Percentiles rank a stretch among this genome's conserved stretches.
phyloP scores from a whole-genome alignment of 2,797 vertebrate species.

The Hoplostethus atlanticus region DNA sequence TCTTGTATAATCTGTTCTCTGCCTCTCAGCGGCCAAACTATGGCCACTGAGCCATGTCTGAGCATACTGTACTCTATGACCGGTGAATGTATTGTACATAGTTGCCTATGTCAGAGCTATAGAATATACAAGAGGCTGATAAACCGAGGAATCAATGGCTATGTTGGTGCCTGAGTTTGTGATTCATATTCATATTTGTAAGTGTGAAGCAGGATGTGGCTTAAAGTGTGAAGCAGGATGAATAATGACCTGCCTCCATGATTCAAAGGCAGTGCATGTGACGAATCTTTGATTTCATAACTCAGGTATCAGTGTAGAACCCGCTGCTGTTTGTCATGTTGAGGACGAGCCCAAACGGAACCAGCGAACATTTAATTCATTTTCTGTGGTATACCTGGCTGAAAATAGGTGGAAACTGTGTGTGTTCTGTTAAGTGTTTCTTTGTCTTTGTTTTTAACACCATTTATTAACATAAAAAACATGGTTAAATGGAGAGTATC shows the following conservation, averaged over 20 bases:
- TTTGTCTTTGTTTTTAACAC: conserved; percentile 7
- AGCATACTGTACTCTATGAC: conserved; percentile 32
- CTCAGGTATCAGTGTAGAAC: not conserved
- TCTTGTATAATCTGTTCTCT: conserved; percentile 57
- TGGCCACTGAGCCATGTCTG: conserved; percentile 71
- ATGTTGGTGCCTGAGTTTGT: not conserved
- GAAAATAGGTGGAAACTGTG: not conserved
- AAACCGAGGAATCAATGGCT: conserved; percentile 1
- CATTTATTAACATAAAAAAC: not conserved
- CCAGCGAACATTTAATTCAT: not conserved
- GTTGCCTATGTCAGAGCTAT: conserved; percentile 68
- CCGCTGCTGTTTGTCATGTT: not conserved
- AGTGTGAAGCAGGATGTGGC: conserved; percentile 14
- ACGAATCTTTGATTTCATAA: not conserved
- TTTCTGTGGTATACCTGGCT: not conserved
- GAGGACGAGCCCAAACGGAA: not conserved
- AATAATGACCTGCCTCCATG: conserved; percentile 1
- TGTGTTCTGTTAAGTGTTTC: not conserved
- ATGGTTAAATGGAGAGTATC: too few species aligned
- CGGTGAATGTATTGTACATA: conserved; percentile 27
- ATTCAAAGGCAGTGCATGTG: not conserved
- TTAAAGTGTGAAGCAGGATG: not conserved
- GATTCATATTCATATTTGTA: not conserved
- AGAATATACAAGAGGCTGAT: conserved; percentile 67
- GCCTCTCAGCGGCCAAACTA: conserved; percentile 59